Evolutionary conservation across 2,888 invertebrate species (phyloP), one percentile per base, ranked within the genome.

Genomic region (Brassicogethes aeneus): DNA sequence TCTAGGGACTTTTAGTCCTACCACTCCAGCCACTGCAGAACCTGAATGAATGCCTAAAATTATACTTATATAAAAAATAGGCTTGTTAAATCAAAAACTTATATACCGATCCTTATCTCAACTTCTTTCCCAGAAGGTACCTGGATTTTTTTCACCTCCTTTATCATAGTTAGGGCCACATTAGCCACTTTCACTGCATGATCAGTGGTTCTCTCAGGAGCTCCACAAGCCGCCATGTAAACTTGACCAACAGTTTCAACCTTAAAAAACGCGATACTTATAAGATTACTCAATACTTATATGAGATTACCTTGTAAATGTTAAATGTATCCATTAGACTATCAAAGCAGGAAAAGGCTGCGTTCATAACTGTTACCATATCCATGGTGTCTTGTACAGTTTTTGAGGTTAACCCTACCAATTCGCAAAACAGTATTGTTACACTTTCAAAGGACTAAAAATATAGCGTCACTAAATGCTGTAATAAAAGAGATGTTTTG

Each of bases 211-310:
- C 77, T 70, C 57, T 89, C 88, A 0, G 91, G 91, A 2, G 85
- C 85, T 1, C 92, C 92, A 30, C 89, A 85, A 3, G 90, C 91
- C 31, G 87, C 80, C 91, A 92, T 92, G 63, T 92, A 92, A 34
- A 81, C 77, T 61, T 81, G 84, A 14, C 91, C 92, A 2, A 91
- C 86, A 0, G 92, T 92, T 71, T 92, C 92, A 43, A 92, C 91
- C 87, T 87, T 60, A 16, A 51, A 50, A 31, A 23, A 23, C 10
- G 23, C 10, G 5, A 7, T 34, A 36, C 15, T 33, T 12, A 31
- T 15, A 3, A 40, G 2, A 16, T 2, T 15, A 12, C 14, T 29
- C 14, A 31, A 32, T 12, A 17, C 31, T 39, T 13, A 5, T 12
- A 15, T 12, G 35, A 32, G 17, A 16, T 56, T 54, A 85, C 87